Percentiles rank a stretch among this genome's conserved stretches.
Evolutionary conservation across 37 sponge, comb jelly and placozoan species (phyloP).

Genomic region (Chondrilla cf. caribensis): DNA sequence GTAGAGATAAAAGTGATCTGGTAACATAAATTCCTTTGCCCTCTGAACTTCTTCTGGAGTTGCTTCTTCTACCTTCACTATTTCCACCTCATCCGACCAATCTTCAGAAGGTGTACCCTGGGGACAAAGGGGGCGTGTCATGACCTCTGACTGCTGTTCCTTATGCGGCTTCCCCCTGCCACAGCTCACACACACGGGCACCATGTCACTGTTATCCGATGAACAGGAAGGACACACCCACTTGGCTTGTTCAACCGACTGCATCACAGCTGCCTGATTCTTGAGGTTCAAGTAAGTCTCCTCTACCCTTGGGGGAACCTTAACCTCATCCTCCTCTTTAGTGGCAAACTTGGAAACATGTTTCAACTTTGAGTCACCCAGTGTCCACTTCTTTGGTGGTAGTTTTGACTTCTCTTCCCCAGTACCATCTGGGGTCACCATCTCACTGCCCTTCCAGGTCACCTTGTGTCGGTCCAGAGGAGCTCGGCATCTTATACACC

Average conservation of each 20-base stretch:
- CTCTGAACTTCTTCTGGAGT: slow-evolving; percentile 49
- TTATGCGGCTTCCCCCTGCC: neutral
- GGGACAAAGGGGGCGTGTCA: neutral
- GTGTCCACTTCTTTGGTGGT: slow-evolving; percentile 9
- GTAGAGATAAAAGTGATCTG: slow-evolving; percentile 71
- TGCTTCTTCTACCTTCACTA: slow-evolving; percentile 54
- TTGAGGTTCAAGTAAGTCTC: too few species aligned
- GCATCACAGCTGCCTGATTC: too few species aligned
- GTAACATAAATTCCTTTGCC: slow-evolving; percentile 58
- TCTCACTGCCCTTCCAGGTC: neutral
- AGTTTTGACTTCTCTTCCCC: neutral
- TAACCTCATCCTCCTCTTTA: too few species aligned
- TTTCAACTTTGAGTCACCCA: too few species aligned
- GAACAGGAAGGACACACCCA: too few species aligned
- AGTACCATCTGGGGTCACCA: neutral
- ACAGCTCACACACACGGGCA: too few species aligned
- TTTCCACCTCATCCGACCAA: slow-evolving; percentile 44
- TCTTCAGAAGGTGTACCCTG: neutral
- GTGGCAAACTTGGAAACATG: too few species aligned
- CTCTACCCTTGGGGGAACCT: too few species aligned
- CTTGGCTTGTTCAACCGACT: too few species aligned
- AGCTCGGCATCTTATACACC: neutral
- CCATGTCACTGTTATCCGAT: too few species aligned
- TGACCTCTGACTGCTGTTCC: neutral
- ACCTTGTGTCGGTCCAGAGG: neutral